These are phyloP conservation scores for Catharus ustulatus DNA, from an alignment of 2,797 vertebrate species.

Conservation along the genomic window DNA sequence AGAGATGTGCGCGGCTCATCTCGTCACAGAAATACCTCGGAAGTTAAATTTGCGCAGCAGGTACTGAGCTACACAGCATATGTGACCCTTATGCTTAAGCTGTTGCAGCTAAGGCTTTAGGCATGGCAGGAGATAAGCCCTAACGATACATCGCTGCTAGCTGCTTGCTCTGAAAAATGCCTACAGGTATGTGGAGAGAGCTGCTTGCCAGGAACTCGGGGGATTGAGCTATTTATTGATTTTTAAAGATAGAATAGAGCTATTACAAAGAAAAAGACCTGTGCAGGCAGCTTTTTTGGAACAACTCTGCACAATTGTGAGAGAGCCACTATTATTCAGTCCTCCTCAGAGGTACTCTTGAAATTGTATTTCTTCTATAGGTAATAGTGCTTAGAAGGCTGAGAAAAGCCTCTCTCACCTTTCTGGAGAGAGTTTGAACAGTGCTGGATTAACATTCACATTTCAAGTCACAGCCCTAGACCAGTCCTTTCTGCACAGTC, in stretches of 20 bases:
- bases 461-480: not conserved
- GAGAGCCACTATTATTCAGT: not conserved
- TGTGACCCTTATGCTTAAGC: constrained; percentile 27
- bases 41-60: constrained; percentile 15
- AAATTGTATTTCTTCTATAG: constrained; percentile 48
- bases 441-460: constrained; percentile 8
- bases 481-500: not conserved
- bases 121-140: constrained; percentile 61
- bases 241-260: constrained; percentile 45
- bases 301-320: not conserved
- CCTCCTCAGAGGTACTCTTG: not conserved
- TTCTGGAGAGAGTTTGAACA: constrained; percentile 44
- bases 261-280: constrained; percentile 39
- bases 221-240: constrained; percentile 44
- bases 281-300: not conserved
- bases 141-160: constrained; percentile 8
- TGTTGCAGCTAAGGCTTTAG: constrained; percentile 24
- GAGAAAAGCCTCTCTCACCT: not conserved
- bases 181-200: constrained; percentile 45
- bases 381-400: constrained; percentile 31
- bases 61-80: not conserved
- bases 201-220: not conserved
- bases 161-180: constrained; percentile 52
- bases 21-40: not conserved
- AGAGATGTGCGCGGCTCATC: not conserved